Conservation (phyloP, 2,113 vertebrate species). For the Macquaria ambigua region DNA sequence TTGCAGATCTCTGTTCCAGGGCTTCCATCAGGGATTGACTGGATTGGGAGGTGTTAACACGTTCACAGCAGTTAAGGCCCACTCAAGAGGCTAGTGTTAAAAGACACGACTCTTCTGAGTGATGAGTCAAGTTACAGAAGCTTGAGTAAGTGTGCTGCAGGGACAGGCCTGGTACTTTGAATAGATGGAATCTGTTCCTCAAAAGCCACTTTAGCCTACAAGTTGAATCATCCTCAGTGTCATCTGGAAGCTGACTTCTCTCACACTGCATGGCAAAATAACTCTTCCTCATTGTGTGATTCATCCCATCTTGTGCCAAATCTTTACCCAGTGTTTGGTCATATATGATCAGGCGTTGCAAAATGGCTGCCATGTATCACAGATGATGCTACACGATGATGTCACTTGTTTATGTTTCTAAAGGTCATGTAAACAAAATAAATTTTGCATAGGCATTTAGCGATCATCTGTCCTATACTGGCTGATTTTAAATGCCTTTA, state of each 20-base stretch:
- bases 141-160: constrained; percentile 15
- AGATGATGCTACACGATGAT: background rate
- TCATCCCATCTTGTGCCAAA: background rate
- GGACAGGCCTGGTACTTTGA: constrained; percentile 1
- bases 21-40: constrained; percentile 56
- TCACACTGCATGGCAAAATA: background rate
- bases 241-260: constrained; percentile 10
- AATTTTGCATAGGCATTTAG: background rate
- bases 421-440: background rate
- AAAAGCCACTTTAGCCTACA: constrained; percentile 3
- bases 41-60: constrained; percentile 75
- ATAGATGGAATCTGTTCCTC: constrained; percentile 4
- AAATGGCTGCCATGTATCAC: background rate
- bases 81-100: constrained; percentile 64
- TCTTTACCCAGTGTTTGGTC: background rate
- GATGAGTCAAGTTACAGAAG: constrained; percentile 61
- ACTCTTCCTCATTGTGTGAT: background rate
- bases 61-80: constrained; percentile 65
- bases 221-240: background rate
- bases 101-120: constrained; percentile 58
- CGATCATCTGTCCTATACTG: background rate
- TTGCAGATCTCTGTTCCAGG: constrained; percentile 26
- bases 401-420: background rate
- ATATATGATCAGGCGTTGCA: background rate
- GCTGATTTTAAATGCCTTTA: background rate